Base-by-base conservation (phyloP, 2,797 vertebrate species). In the Rousettus madagascariensis region DNA sequence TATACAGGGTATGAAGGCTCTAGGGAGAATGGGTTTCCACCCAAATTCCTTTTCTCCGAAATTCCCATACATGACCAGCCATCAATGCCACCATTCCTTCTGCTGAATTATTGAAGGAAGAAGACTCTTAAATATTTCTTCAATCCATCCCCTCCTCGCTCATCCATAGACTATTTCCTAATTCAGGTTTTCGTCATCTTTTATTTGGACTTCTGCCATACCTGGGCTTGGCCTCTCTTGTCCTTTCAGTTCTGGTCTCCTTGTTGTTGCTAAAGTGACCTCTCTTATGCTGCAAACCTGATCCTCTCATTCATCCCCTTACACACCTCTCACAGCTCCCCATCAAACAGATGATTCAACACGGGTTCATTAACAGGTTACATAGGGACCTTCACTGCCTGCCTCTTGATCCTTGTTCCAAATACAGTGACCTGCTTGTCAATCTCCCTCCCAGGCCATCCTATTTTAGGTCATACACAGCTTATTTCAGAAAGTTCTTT, bases 321-420 rank as follows among this genome's bases (percentile, higher is more conserved):
- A 20, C 11, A 26, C 3, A 1, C 5, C 53, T n/a, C 22, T n/a
- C 4, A 3, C 0, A 2, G 41, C 36, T 28, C 15, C 22, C 75
- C 72, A 22, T 17, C 10, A 19, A 33, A 6, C 30, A 24, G 19
- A 65, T 0, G 30, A 43, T 0, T 24, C 36, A 1, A 20, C 26
- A 66, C 22, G n/a, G 51, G 20, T 33, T 93, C 63, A 12, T 15
- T 16, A 59, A 41, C 0, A 1, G 6, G n/a, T 3, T 15, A 11
- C 8, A 0, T 0, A n/a, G 38, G 7, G 15, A 22, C n/a, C 59
- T 22, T 30, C 1, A n/a, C 15, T 13, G 12, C 30, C 66, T 24
- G 22, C 33, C 2, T 33, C 53, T 61, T 10, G 1, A 59, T 22
- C 43, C 30, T 6, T 0, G 10, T 53, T 65, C 20, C 26, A 51